Base-by-base conservation (phyloP, 2,888 invertebrate species). In the Parnassius orleans region DNA sequence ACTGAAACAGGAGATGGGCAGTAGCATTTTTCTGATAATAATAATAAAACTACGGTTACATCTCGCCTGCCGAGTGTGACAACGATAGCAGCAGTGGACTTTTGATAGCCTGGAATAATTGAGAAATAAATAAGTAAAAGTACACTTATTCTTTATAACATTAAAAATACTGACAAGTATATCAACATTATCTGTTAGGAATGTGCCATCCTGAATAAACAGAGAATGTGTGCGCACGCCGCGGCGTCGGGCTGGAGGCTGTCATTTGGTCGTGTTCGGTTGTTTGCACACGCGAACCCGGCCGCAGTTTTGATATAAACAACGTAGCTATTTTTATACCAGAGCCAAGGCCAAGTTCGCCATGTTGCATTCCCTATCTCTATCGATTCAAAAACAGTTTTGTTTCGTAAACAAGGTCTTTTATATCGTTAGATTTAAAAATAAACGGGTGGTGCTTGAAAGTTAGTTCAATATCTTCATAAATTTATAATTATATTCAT, bases 241-340 rank as follows among this genome's bases (percentile, higher is more conserved):
- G 46, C 11, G 46, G 68, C 64, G 67, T 62, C 62, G 65, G 60
- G 57, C 68, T 55, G 60, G 57, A 61, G 51, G 53, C 69, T 46
- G 42, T 52, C 67, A 69, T 72, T 72, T 44, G 46, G 24, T 46
- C 72, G 71, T 69, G 69, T 71, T 67, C 70, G 64, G 68, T 68
- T 70, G 69, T 69, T 68, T 70, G 69, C 73, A 68, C 71, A 70
- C 67, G 65, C 71, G 67, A 60, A 56, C 52, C 71, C 72, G 75
- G 76, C 77, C 76, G 78, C 78, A 75, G 75, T 74, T 72, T 73
- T 76, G 81, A 80, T 86, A 86, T 84, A 83, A 86, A 86, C 56
- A 87, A 88, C 84, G 85, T 81, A 73, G 83, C 85, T 90, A 90
- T 90, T 90, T 90, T 87, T 87, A 86, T 85, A 80, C 84, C 76